Conservation (phyloP, 2,888 invertebrate genomes). For the Bedellia somnulentella region DNA sequence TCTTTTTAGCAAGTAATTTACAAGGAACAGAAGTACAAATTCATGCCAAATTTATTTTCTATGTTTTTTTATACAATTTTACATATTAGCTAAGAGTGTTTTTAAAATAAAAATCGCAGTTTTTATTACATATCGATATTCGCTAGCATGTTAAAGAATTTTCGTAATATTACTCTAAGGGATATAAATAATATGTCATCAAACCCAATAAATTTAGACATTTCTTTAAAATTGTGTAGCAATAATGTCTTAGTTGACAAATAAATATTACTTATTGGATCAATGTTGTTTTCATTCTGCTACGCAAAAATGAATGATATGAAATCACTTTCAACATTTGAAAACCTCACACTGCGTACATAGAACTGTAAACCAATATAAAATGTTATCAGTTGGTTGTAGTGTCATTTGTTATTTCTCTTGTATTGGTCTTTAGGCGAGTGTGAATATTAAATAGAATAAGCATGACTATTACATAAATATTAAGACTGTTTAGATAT, state of each 20-base stretch:
- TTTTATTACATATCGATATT: no score
- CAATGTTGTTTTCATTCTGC: constrained; percentile 31
- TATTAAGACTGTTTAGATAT: no score
- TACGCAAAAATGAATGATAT: constrained; percentile 44
- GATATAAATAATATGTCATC: no score
- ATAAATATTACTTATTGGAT: constrained; percentile 1
- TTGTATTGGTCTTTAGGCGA: constrained; percentile 51
- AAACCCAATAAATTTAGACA: constrained; percentile 57
- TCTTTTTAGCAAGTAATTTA: constrained; percentile 14
- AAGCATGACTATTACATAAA: constrained; percentile 3
- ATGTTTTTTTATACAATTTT: no score
- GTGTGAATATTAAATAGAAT: constrained; percentile 7
- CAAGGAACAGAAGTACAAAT: constrained; percentile 26
- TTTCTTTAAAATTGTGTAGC: constrained; percentile 30
- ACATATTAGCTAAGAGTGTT: no score
- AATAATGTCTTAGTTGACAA: constrained; percentile 23
- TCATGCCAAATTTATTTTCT: constrained; percentile 29
- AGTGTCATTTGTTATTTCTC: constrained; percentile 16
- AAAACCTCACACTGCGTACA: constrained; percentile 42
- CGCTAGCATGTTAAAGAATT: no score
- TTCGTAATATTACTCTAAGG: no score
- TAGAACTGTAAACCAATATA: not conserved
- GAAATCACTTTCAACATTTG: constrained; percentile 44
- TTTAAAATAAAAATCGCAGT: no score
- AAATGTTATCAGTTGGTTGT: not conserved